Evolutionary conservation across 1,140 invertebrate genomes (phyloP), one percentile per base, ranked within the genome.

Genomic region (Sarcophaga peregrina): DNA sequence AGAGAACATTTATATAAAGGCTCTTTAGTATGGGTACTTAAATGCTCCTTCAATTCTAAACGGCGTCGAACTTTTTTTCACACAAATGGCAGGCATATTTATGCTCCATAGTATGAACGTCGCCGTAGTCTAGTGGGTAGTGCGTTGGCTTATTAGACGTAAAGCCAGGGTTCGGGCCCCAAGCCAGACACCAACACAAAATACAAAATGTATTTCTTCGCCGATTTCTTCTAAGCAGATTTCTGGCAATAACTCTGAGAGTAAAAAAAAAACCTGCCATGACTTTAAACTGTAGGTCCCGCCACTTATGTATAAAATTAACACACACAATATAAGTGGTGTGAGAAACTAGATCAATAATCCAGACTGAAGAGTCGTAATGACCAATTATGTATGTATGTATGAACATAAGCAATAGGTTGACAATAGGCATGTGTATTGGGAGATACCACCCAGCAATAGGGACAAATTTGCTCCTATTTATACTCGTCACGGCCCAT

Each of bases 1-100:
- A 89, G 87, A 5, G 88, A 87, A 81, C 90, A 90, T 75, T 84
- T 88, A 84, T 90, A 90, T 9, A 90, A 83, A 20, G 87, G 85
- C 62, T 90, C 87, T 8, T 89, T 89, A 1, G 87, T 89, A 20
- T 90, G 90, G 17, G 84, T 85, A 47, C 89, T 84, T 87, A 90
- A 89, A 84, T 90, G 90, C 80, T 90, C 90, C 83, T 85, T 50
- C 25, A 83, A 74, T 17, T 81, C 17, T 8, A 90, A 86, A 47
- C 86, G 87, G 47, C 52, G 68, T 81, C 6, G 45, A 78, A 78
- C 25, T 48, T 15, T 15, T 45, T 15, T 25, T 48, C 47, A n/a
- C 50, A 78, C 17, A 76, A 83, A 89, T 83, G 3, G 84, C 83
- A 83, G 89, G 89, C 7, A 85, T 86, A 82, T 88, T 88, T 81